Evolutionary conservation across 92 coral and sea anemone genomes (phyloP).

Genomic region (Nematostella vectensis): DNA sequence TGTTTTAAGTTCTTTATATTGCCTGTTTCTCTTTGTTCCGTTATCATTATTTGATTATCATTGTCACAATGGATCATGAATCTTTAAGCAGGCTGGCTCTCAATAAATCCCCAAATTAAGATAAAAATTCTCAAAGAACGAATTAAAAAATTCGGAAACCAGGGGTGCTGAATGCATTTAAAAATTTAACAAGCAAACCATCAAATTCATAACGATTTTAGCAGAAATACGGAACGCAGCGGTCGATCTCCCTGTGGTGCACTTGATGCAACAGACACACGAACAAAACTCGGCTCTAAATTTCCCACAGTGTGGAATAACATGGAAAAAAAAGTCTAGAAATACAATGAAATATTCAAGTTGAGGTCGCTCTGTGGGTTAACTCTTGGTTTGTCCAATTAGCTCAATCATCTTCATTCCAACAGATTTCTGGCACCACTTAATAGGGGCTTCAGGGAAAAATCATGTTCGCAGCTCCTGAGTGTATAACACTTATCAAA

Average conservation of each 20-base stretch:
- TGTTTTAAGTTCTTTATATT: not conserved
- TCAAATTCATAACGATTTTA: slow-evolving; percentile 15
- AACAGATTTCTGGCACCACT: not conserved
- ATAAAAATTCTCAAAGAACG: slow-evolving; percentile 59
- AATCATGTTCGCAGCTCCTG: not conserved
- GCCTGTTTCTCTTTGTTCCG: slow-evolving; percentile 1
- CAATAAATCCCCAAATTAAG: slow-evolving; percentile 40
- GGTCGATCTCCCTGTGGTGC: slow-evolving; percentile 21
- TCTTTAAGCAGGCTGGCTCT: slow-evolving; percentile 49
- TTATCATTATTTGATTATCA: slow-evolving; percentile 59
- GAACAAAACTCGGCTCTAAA: slow-evolving; percentile 1
- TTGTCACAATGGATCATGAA: slow-evolving; percentile 46
- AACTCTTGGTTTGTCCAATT: slow-evolving; percentile 24
- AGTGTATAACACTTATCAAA: too few species aligned
- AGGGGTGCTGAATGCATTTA: slow-evolving; percentile 27
- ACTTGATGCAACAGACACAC: too few species aligned
- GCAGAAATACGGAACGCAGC: slow-evolving; percentile 29
- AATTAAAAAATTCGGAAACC: slow-evolving; percentile 31
- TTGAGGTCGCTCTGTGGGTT: slow-evolving; percentile 12
- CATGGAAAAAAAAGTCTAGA: not conserved
- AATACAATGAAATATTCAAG: slow-evolving; percentile 12
- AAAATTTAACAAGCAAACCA: slow-evolving; percentile 38
- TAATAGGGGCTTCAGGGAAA: too few species aligned
- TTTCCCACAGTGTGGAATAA: not conserved
- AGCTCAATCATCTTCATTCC: not conserved